A percentile compares a stretch with the other conserved stretches of the same genome.
phyloP scores from a whole-genome alignment of 1,140 invertebrate species.

The Xylocopa sonorina region DNA sequence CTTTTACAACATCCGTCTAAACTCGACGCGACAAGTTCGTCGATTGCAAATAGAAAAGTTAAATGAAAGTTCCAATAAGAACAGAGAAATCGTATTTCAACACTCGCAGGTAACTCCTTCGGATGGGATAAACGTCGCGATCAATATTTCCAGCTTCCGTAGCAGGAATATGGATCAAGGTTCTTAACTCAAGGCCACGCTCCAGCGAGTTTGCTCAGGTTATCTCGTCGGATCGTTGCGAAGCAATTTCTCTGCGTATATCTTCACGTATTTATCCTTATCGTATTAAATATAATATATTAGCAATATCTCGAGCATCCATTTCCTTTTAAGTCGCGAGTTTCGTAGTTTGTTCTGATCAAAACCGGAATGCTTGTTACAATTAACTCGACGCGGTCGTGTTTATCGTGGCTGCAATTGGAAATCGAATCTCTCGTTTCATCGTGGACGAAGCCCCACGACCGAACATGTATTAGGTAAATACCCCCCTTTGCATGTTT shows the following conservation, averaged over 20 bases:
- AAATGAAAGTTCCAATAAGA: too few relatives aligned
- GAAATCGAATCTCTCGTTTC: slow-evolving; percentile 30
- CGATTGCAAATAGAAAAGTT: too few relatives aligned
- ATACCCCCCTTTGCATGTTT: too few relatives aligned
- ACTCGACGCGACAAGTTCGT: too few relatives aligned
- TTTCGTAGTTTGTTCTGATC: too few relatives aligned
- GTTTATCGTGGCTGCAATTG: slow-evolving; percentile 1
- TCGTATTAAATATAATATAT: too few relatives aligned
- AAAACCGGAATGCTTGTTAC: too few relatives aligned
- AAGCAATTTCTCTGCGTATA: not conserved
- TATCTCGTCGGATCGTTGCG: not conserved
- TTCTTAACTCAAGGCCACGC: not conserved
- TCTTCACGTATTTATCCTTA: too few relatives aligned
- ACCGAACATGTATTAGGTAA: slow-evolving; percentile 17
- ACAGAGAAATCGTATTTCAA: not conserved
- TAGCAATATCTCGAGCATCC: too few relatives aligned
- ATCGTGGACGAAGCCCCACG: slow-evolving; percentile 12
- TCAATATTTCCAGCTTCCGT: slow-evolving; percentile 48
- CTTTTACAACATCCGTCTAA: too few relatives aligned
- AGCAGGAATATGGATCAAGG: slow-evolving; percentile 34
- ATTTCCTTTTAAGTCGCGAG: too few relatives aligned
- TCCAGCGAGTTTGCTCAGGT: not conserved
- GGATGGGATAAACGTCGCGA: not conserved
- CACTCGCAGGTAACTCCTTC: not conserved
- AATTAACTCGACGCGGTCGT: not conserved